Evolutionary conservation across 2,113 vertebrate genomes (phyloP).

Genomic region (Carassius gibelio): DNA sequence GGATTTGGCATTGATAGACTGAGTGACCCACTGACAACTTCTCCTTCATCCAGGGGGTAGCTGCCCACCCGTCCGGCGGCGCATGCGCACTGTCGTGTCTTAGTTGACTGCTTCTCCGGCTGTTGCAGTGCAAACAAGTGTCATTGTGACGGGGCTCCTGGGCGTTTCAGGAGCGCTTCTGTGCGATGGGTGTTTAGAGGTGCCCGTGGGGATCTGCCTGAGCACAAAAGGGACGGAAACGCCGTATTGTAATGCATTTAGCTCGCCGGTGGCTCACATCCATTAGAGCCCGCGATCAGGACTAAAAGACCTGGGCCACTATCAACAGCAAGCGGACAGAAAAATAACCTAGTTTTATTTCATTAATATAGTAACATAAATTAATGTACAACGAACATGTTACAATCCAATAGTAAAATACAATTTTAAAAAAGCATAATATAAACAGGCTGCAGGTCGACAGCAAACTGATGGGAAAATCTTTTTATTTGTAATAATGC

Average conservation of each 20-base stretch:
- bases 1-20: slow-evolving; percentile 13
- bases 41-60: slow-evolving; percentile 17
- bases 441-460: background rate
- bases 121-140: slow-evolving; percentile 39
- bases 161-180: slow-evolving; percentile 11
- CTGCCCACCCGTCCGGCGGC: slow-evolving; percentile 20
- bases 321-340: background rate
- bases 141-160: slow-evolving; percentile 22
- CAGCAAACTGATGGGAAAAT: background rate
- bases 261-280: slow-evolving; percentile 18
- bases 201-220: slow-evolving; percentile 16
- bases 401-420: background rate
- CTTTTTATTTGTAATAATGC: background rate
- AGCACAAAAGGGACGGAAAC: slow-evolving; percentile 42
- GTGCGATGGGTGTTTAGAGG: slow-evolving; percentile 14
- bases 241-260: slow-evolving; percentile 33
- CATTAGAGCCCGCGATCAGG: slow-evolving; percentile 6
- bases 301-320: background rate
- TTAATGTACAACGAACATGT: background rate
- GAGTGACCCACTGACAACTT: slow-evolving; percentile 18
- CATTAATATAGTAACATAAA: no score
- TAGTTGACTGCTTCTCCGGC: background rate
- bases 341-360: background rate
- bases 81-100: slow-evolving; percentile 47
- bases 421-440: background rate